Conservation (phyloP, 2,113 vertebrate genomes). For the Tupaia tana region DNA sequence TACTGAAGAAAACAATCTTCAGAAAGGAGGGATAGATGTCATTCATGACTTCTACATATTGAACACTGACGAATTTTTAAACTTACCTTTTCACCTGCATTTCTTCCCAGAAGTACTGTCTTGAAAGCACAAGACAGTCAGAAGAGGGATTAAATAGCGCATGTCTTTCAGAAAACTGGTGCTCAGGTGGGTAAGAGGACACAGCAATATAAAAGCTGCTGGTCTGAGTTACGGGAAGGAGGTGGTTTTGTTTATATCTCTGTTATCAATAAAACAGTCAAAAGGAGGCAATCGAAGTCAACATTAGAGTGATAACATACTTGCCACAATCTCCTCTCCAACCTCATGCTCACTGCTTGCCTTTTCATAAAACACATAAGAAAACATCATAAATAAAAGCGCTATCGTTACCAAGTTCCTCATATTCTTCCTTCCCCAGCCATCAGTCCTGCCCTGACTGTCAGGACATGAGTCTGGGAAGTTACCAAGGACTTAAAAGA, state of each 20-base stretch:
- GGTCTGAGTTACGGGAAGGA: neutral
- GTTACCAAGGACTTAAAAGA: neutral
- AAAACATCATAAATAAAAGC: neutral
- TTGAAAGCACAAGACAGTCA: neutral
- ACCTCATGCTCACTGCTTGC: neutral
- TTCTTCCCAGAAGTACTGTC: neutral
- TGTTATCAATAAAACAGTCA: neutral
- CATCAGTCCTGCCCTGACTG: neutral
- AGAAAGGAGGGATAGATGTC: neutral
- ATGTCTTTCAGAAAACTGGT: neutral
- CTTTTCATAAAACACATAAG: neutral
- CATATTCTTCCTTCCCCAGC: neutral
- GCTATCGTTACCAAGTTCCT: neutral
- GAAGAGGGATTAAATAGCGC: neutral
- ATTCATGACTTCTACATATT: neutral
- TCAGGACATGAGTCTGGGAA: neutral
- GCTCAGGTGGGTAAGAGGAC: neutral
- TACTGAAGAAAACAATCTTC: neutral
- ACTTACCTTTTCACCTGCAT: neutral
- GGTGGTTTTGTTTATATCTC: neutral
- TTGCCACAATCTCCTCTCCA: neutral
- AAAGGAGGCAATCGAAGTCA: neutral
- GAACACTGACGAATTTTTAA: neutral
- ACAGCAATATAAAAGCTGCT: neutral
- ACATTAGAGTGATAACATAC: neutral